A percentile compares a stretch with the other conserved stretches of the same genome.
phyloP scores from a whole-genome alignment of 2,888 invertebrate species.

The Phlogophora meticulosa region DNA sequence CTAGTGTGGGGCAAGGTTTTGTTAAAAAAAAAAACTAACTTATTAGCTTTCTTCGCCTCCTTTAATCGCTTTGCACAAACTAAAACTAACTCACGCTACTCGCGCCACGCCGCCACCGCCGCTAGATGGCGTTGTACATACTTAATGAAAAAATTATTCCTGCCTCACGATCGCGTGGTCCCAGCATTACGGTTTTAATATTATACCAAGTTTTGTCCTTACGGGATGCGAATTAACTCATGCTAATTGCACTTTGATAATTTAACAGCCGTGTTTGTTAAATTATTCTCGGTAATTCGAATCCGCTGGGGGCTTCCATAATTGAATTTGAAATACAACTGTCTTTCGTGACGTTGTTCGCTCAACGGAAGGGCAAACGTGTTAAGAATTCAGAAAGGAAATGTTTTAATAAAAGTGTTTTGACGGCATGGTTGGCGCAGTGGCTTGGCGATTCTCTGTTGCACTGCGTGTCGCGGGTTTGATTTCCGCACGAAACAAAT shows the following conservation, averaged over 20 bases:
- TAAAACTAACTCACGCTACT: not conserved
- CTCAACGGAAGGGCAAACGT: slow-evolving; percentile 2
- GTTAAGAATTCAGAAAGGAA: slow-evolving; percentile 19
- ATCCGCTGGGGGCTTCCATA: slow-evolving; percentile 46
- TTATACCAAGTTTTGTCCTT: slow-evolving; percentile 37
- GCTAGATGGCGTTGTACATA: slow-evolving; percentile 32
- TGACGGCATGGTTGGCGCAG: too few species aligned
- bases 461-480: too few species aligned
- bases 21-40: too few species aligned
- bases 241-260: slow-evolving; percentile 59
- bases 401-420: too few species aligned
- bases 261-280: slow-evolving; percentile 47
- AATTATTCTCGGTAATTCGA: slow-evolving; percentile 49
- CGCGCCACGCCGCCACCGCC: not conserved
- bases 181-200: slow-evolving; percentile 39
- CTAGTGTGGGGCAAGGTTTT: too few species aligned
- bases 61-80: slow-evolving; percentile 8
- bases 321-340: slow-evolving; percentile 57
- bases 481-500: too few species aligned
- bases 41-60: not conserved
- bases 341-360: slow-evolving; percentile 26
- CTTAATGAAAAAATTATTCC: slow-evolving; percentile 62
- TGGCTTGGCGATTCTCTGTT: too few species aligned
- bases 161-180: slow-evolving; percentile 31
- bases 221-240: slow-evolving; percentile 49